These are phyloP conservation scores for Laspeyria flexula DNA, from an alignment of 2,888 invertebrate genomes.

Conservation along the genomic window DNA sequence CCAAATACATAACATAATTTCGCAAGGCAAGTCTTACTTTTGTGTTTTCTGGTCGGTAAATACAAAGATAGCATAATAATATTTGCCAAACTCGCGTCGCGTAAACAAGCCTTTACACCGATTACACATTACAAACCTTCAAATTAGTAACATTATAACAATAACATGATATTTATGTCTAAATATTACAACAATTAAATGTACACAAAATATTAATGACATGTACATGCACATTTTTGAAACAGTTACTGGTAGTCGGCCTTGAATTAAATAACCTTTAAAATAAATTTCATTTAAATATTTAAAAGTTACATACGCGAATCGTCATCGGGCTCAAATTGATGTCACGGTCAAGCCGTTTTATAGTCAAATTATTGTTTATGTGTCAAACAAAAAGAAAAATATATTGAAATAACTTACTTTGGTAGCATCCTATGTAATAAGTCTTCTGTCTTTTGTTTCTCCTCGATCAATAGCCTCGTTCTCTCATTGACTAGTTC, in stretches of 20 bases:
- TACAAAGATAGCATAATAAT: not conserved
- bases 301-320: constrained; percentile 2
- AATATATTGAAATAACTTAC: constrained; percentile 87
- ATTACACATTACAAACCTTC: constrained; percentile 54
- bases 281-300: not conserved
- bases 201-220: constrained; percentile 61
- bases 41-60: not conserved
- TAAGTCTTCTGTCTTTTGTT: constrained; percentile 96
- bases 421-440: constrained; percentile 97
- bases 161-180: constrained; percentile 25
- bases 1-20: not conserved
- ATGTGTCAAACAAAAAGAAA: not conserved
- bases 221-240: constrained; percentile 61
- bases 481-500: constrained; percentile 97
- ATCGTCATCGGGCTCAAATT: constrained; percentile 11
- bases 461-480: constrained; percentile 94
- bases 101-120: constrained; percentile 41
- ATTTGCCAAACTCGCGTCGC: not conserved
- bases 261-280: not conserved
- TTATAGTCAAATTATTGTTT: constrained; percentile 16
- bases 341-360: constrained; percentile 10
- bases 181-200: constrained; percentile 48
- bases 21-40: not conserved
- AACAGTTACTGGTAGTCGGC: constrained; percentile 16
- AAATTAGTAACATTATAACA: constrained; percentile 58